Percentiles rank a stretch among this genome's conserved stretches.
phyloP scores from a whole-genome alignment of 2,113 vertebrate genomes.

The Saccopteryx bilineata region DNA sequence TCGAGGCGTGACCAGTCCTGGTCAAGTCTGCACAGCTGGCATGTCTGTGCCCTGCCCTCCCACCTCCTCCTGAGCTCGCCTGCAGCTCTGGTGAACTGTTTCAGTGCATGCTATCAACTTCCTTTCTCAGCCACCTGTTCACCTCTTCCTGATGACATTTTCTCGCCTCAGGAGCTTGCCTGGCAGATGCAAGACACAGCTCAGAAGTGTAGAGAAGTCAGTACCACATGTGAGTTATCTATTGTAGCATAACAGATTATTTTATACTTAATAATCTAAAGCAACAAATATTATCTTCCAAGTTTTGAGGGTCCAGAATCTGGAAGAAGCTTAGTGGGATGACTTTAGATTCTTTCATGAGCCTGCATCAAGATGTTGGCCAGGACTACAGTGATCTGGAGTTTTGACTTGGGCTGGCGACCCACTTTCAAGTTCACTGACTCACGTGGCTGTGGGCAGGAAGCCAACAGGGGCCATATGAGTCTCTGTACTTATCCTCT shows the following conservation, averaged over 20 bases:
- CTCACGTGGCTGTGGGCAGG: not conserved
- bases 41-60: not conserved
- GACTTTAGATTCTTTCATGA: not conserved
- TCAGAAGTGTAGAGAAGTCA: not conserved
- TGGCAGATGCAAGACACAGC: not conserved
- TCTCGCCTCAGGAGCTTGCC: not conserved
- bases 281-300: not conserved
- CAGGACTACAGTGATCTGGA: not conserved
- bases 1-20: not conserved
- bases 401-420: not conserved
- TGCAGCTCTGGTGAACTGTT: not conserved
- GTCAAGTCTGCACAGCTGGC: not conserved
- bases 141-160: not conserved
- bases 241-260: not conserved
- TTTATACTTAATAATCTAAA: not conserved
- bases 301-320: not conserved
- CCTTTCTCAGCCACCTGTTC: not conserved
- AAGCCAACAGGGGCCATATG: not conserved
- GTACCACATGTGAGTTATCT: not conserved
- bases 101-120: not conserved
- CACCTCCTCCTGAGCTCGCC: too few species aligned
- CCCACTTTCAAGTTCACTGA: not conserved
- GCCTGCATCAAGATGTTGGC: not conserved
- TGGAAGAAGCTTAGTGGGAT: not conserved
- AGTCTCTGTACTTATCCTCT: not conserved